A percentile compares a stretch with the other conserved stretches of the same genome.
These are phyloP conservation scores for Microctenopoma steveboyesi DNA, from an alignment of 2,797 vertebrate species.

Conservation along the genomic window DNA sequence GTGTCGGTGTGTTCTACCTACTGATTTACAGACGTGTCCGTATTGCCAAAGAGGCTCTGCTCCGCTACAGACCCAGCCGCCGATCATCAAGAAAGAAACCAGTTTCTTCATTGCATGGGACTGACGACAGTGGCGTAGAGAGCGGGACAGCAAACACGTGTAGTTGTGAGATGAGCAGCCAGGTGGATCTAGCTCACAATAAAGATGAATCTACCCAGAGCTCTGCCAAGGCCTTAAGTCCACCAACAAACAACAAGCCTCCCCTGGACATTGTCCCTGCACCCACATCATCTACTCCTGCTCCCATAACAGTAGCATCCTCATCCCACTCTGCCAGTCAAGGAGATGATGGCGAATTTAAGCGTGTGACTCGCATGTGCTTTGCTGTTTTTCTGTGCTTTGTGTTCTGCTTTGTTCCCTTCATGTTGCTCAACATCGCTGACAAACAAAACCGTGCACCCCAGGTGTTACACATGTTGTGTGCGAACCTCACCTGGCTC, in stretches of 20 bases:
- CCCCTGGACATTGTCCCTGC: slow-evolving; percentile 19
- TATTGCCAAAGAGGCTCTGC: slow-evolving; percentile 79
- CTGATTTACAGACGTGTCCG: slow-evolving; percentile 87
- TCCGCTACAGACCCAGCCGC: slow-evolving; percentile 83
- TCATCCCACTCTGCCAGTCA: slow-evolving; percentile 47
- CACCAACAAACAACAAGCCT: slow-evolving; percentile 14
- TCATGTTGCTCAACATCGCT: slow-evolving; percentile 86
- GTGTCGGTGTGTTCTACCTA: slow-evolving; percentile 88
- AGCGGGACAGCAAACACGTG: slow-evolving; percentile 60
- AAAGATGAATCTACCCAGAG: background rate
- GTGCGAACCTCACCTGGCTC: slow-evolving; percentile 91
- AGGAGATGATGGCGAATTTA: slow-evolving; percentile 84
- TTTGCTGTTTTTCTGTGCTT: slow-evolving; percentile 91
- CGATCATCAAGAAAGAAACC: slow-evolving; percentile 74
- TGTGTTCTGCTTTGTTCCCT: slow-evolving; percentile 86
- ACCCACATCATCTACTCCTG: background rate
- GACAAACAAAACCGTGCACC: slow-evolving; percentile 83
- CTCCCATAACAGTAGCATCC: slow-evolving; percentile 2
- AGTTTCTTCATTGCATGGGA: slow-evolving; percentile 62
- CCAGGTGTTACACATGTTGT: slow-evolving; percentile 87
- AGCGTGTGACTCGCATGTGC: slow-evolving; percentile 89
- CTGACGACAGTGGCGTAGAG: slow-evolving; percentile 74
- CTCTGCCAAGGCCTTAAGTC: background rate
- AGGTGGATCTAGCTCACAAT: slow-evolving; percentile 37
- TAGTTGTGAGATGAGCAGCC: slow-evolving; percentile 71